Conservation (phyloP, 2,113 vertebrate species). For the Rhegmatorhina hoffmannsi region DNA sequence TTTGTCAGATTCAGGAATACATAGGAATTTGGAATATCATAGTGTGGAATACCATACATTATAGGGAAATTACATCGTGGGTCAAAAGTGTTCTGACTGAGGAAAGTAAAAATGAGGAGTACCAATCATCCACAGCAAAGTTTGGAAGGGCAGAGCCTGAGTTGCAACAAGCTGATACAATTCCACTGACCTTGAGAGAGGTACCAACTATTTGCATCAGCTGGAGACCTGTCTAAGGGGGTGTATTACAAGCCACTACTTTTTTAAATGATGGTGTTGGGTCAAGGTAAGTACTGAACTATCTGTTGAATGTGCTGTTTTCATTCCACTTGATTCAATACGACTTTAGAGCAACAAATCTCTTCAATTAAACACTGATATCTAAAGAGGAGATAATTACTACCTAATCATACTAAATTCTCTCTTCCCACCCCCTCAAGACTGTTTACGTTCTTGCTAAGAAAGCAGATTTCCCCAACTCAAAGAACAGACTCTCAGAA, state of each 20-base stretch:
- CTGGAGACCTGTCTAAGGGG: neutral
- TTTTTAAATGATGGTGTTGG: neutral
- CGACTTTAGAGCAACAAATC: neutral
- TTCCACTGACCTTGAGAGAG: neutral
- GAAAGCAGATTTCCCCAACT: neutral
- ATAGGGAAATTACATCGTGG: neutral
- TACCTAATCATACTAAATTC: neutral
- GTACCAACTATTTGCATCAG: neutral
- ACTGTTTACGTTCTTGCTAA: neutral
- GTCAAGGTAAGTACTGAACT: neutral
- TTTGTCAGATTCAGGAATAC: neutral
- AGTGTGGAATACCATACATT: neutral
- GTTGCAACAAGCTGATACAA: neutral
- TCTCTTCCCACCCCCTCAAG: neutral
- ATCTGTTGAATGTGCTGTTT: neutral
- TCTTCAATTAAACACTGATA: neutral
- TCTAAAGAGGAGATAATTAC: constrained; percentile 24
- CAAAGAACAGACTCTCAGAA: neutral
- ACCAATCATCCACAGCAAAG: neutral
- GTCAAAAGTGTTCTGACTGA: neutral
- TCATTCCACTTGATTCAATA: neutral
- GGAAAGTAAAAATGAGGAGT: neutral
- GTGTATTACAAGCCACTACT: neutral
- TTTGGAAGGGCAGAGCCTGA: neutral
- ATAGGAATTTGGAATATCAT: neutral